Percentiles rank a stretch among this genome's conserved stretches.
Evolutionary conservation across 2,888 invertebrate genomes (phyloP).

Genomic region (Metallyticus violacea): DNA sequence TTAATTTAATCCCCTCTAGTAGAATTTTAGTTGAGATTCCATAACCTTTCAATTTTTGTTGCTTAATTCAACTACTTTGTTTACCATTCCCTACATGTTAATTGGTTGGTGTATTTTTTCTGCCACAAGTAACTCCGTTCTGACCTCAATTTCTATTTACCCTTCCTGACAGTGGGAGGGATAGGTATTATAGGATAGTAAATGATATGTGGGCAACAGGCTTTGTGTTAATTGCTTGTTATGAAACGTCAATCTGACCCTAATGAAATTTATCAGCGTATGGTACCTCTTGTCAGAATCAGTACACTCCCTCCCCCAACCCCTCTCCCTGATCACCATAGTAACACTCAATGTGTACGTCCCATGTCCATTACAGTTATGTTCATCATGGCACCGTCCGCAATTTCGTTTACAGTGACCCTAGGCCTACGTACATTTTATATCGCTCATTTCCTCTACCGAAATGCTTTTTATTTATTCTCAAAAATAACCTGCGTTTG

Average conservation of each 20-base stretch:
- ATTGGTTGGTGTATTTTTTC: too few relatives aligned
- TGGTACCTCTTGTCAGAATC: neutral
- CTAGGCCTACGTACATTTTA: neutral
- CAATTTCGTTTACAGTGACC: neutral
- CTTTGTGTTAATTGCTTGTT: constrained; percentile 2
- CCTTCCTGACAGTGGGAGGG: neutral
- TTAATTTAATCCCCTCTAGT: too few relatives aligned
- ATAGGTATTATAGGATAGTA: neutral
- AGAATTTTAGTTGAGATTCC: too few relatives aligned
- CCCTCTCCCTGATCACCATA: neutral
- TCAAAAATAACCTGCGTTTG: too few relatives aligned
- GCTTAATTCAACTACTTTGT: too few relatives aligned
- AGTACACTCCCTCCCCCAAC: neutral
- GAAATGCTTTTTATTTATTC: too few relatives aligned
- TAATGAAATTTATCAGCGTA: constrained; percentile 2
- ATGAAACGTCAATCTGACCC: constrained; percentile 1
- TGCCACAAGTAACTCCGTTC: neutral
- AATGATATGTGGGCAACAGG: neutral
- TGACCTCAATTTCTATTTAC: neutral
- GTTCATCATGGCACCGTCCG: neutral
- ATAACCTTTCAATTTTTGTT: too few relatives aligned
- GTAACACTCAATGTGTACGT: neutral
- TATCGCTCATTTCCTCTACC: too few relatives aligned
- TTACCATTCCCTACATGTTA: too few relatives aligned
- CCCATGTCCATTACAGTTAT: neutral